Evolutionary conservation across 1,140 invertebrate species (phyloP).

Genomic region (Helicoverpa armigera): DNA sequence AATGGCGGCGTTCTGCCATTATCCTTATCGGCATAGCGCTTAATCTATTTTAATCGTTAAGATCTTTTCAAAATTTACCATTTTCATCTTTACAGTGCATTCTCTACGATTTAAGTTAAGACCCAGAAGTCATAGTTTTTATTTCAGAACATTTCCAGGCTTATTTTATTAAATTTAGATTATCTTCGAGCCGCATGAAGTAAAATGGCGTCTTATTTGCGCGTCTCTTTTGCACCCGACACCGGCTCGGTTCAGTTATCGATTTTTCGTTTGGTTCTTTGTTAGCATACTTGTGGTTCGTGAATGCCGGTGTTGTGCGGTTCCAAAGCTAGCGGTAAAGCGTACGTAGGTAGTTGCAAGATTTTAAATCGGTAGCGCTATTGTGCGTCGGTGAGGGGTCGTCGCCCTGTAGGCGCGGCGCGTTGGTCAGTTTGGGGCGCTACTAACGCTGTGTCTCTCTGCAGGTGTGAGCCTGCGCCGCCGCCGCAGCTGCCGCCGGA

Average conservation of each 20-base stretch:
- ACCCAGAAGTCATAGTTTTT: conserved; percentile 78
- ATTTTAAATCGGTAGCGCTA: conserved; percentile 79
- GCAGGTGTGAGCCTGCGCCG: conserved; percentile 87
- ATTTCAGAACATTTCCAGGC: conserved; percentile 77
- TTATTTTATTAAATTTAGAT: conserved; percentile 69
- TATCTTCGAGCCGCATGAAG: conserved; percentile 78
- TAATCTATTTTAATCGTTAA: conserved; percentile 78
- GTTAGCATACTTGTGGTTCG: conserved; percentile 66
- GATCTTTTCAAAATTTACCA: conserved; percentile 81
- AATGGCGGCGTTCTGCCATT: conserved; percentile 84
- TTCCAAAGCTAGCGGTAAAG: conserved; percentile 58
- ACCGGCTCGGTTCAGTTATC: conserved; percentile 79
- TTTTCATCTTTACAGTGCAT: conserved; percentile 76
- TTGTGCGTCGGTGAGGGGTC: conserved; percentile 54
- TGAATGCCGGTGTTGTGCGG: conserved; percentile 74
- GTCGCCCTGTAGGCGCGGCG: conserved; percentile 53
- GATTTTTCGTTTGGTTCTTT: conserved; percentile 70
- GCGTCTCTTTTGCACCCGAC: conserved; percentile 76
- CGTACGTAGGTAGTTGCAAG: conserved; percentile 74
- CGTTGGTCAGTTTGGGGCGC: conserved; percentile 83
- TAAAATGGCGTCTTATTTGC: conserved; percentile 84
- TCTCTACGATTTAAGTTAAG: conserved; percentile 73
- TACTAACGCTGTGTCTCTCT: conserved; percentile 87
- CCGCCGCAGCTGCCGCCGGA: conserved; percentile 84
- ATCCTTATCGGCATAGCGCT: conserved; percentile 71